Conservation (phyloP, 2,888 invertebrate species). For the Pyrrhia umbra region DNA sequence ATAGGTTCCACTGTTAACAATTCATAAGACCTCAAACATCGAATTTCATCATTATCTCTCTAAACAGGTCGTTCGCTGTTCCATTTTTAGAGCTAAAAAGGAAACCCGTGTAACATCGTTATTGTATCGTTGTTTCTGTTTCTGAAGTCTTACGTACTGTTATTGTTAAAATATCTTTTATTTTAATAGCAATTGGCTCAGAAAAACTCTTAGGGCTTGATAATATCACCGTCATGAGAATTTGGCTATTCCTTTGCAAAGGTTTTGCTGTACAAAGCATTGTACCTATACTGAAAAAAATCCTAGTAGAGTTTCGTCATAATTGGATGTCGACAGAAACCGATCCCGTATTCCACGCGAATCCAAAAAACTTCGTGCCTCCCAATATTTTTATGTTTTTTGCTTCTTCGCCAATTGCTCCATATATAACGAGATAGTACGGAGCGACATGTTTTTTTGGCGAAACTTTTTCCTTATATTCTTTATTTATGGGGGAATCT, state of each 20-base stretch:
- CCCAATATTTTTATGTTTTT: constrained; percentile 53
- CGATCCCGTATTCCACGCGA: constrained; percentile 23
- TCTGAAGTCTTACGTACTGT: constrained; percentile 16
- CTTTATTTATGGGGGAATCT: constrained; percentile 64
- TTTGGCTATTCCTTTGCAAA: constrained; percentile 16
- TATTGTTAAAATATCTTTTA: constrained; percentile 32
- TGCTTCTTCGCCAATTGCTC: constrained; percentile 49
- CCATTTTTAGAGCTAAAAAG: constrained; percentile 5
- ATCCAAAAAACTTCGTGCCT: constrained; percentile 25
- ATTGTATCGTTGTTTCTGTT: constrained; percentile 26
- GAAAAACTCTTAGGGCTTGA: constrained; percentile 18
- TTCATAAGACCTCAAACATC: constrained; percentile 12
- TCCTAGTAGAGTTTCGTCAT: constrained; percentile 30
- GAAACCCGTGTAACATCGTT: constrained; percentile 17
- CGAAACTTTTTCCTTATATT: constrained; percentile 65
- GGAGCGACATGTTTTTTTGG: constrained; percentile 59
- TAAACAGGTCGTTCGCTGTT: not conserved
- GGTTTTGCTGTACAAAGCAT: too few species aligned
- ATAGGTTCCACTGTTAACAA: not conserved
- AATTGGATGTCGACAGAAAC: constrained; percentile 36
- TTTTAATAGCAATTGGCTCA: constrained; percentile 32
- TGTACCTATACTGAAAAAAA: constrained; percentile 8
- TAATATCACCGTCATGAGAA: constrained; percentile 28
- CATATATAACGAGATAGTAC: constrained; percentile 63
- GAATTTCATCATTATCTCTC: constrained; percentile 1